Conservation (phyloP, 1,140 invertebrate genomes). For the Parapsyche elsis region DNA sequence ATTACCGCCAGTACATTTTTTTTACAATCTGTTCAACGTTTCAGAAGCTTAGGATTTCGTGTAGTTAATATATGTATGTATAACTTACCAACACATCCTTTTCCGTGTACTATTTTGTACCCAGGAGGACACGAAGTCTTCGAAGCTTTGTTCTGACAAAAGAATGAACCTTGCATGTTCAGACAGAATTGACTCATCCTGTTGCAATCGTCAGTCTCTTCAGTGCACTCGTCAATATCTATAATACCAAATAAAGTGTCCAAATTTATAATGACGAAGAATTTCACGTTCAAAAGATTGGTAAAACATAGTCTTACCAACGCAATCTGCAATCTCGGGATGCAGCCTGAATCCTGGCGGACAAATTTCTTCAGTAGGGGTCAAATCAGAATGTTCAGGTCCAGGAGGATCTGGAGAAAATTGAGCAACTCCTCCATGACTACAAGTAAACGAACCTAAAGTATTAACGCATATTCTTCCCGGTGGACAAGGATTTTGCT, state of each 20-base stretch:
- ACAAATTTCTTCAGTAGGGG: slow-evolving; percentile 67
- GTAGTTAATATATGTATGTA: slow-evolving; percentile 23
- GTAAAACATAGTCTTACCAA: slow-evolving; percentile 62
- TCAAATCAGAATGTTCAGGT: background rate
- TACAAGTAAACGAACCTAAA: slow-evolving; percentile 74
- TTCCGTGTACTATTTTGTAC: slow-evolving; percentile 71
- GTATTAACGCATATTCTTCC: slow-evolving; percentile 77
- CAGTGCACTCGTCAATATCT: slow-evolving; percentile 80
- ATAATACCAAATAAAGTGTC: slow-evolving; percentile 37
- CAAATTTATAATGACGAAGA: background rate
- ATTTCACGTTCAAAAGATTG: background rate
- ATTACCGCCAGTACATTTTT: too few relatives aligned
- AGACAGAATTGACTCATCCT: slow-evolving; percentile 74
- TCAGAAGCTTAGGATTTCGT: too few relatives aligned
- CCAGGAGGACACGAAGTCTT: slow-evolving; percentile 74
- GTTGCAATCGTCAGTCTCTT: slow-evolving; percentile 72
- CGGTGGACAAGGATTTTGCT: slow-evolving; percentile 71
- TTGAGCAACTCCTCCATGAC: slow-evolving; percentile 61
- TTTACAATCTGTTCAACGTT: too few relatives aligned
- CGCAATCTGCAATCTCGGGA: slow-evolving; percentile 66
- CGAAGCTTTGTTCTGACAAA: slow-evolving; percentile 71
- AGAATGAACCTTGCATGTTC: slow-evolving; percentile 76
- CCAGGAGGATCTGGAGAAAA: slow-evolving; percentile 43
- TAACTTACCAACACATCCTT: slow-evolving; percentile 72
- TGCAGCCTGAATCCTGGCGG: slow-evolving; percentile 76